phyloP scores from a whole-genome alignment of 1,140 invertebrate genomes.

The Zaprionus inermis region DNA sequence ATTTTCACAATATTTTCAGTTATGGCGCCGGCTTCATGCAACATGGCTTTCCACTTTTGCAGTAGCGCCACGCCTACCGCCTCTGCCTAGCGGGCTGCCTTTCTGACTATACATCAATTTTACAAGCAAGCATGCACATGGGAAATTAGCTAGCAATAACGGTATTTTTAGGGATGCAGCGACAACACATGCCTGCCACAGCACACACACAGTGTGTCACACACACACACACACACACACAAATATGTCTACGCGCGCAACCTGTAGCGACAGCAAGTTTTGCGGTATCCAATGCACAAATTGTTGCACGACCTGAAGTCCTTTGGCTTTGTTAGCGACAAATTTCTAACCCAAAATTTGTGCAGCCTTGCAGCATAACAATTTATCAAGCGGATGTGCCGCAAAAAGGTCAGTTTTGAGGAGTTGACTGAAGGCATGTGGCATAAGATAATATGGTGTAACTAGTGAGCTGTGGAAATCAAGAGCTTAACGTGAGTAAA shows the following conservation, averaged over 20 bases:
- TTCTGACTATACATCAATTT: constrained; percentile 70
- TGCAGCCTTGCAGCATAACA: constrained; percentile 36
- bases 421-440: not conserved
- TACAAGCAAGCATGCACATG: constrained; percentile 80
- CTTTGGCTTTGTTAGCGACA: constrained; percentile 40
- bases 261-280: constrained; percentile 11
- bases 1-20: constrained; percentile 74
- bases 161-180: constrained; percentile 63
- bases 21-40: constrained; percentile 38
- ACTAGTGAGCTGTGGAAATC: not conserved
- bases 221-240: constrained; percentile 2
- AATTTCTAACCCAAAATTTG: constrained; percentile 26
- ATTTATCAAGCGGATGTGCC: constrained; percentile 35
- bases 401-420: constrained; percentile 15
- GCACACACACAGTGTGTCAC: constrained; percentile 19
- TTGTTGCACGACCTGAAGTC: constrained; percentile 46
- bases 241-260: not conserved
- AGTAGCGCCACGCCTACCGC: not conserved
- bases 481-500: not conserved
- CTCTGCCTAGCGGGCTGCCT: constrained; percentile 24
- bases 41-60: constrained; percentile 58
- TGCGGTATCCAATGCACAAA: constrained; percentile 37
- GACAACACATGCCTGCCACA: constrained; percentile 43
- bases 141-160: constrained; percentile 78
- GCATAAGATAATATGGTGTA: not conserved